Evolutionary conservation across 2,113 vertebrate genomes (phyloP), one percentile per base, ranked within the genome.

Genomic region (Struthio camelus): DNA sequence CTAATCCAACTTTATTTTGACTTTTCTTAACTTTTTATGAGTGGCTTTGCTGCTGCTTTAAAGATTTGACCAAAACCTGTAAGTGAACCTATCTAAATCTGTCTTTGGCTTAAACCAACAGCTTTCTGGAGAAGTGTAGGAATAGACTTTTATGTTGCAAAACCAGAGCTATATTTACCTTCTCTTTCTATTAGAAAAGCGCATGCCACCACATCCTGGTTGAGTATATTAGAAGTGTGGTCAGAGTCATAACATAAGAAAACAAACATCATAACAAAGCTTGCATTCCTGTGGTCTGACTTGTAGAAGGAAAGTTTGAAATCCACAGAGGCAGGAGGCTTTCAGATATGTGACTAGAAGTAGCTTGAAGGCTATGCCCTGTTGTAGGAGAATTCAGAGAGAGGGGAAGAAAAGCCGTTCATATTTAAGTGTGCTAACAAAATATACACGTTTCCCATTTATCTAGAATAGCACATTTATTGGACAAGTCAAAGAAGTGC

Each of bases 401-500:
- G 20, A 77, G 85, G 8, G 8, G 14, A 17, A 19, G 5, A 1
- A 56, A 62, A 40, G 0, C 9, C 2, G 4, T 11, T 75, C 11
- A 9, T 90, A 44, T 93, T 92, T 92, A 67, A 88, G 44, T n/a
- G 40, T 30, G 9, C 28, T 42, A 91, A 64, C 6, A 89, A 62
- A 87, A 84, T 85, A 69, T 48, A 89, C 15, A 76, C 61, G 59
- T 85, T 96, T 90, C 72, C 62, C 58, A 59, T 93, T 96, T 95
- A 61, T 94, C 67, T 96, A 71, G 66, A 85, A 82, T 42, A 86
- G 32, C 59, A 96, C 38, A 75, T 97, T 96, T 96, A 94, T 87
- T 89, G 89, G 19, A 18, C 14, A 66, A 94, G 91, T 93, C 76
- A 71, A 51, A 89, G 38, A 91, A 82, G 7, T 92, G 82, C 20